Percentiles rank a stretch among this genome's conserved stretches.
phyloP scores from a whole-genome alignment of 30 jellyfish, hydroid and myxozoan genomes.

The Hydractinia symbiolongicarpus region DNA sequence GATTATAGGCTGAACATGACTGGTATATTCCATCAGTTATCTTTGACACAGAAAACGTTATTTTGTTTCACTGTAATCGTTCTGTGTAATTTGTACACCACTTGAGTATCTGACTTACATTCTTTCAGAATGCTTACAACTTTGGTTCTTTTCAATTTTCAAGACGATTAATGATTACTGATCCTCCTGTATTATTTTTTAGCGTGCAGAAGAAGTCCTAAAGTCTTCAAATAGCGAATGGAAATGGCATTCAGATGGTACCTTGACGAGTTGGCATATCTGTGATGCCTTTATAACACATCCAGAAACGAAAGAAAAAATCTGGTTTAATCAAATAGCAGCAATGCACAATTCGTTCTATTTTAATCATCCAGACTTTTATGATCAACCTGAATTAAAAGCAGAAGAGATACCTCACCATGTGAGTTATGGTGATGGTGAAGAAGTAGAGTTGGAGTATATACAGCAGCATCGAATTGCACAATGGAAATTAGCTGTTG shows the following conservation, averaged over 20 bases:
- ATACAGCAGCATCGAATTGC: slow-evolving; percentile 69
- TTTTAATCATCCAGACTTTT: slow-evolving; percentile 59
- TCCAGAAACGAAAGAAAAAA: slow-evolving; percentile 53
- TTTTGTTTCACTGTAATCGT: too few species aligned
- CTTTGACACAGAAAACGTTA: too few species aligned
- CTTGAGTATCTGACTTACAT: too few species aligned
- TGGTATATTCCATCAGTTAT: too few species aligned
- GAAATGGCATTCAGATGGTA: slow-evolving; percentile 5
- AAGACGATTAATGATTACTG: too few species aligned
- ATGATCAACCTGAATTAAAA: slow-evolving; percentile 25
- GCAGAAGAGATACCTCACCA: slow-evolving; percentile 56
- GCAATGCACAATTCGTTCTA: slow-evolving; percentile 63
- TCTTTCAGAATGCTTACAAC: too few species aligned
- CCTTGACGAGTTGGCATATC: slow-evolving; percentile 7
- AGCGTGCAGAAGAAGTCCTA: slow-evolving; percentile 11
- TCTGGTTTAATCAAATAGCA: slow-evolving; percentile 80
- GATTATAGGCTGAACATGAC: too few species aligned
- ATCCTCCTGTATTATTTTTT: too few species aligned
- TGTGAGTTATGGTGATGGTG: slow-evolving; percentile 81
- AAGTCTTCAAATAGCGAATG: background rate
- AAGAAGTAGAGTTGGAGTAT: slow-evolving; percentile 70
- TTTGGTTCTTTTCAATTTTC: too few species aligned
- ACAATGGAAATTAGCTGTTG: slow-evolving; percentile 66
- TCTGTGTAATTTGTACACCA: too few species aligned
- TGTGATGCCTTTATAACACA: slow-evolving; percentile 44